Conservation (phyloP, 2,113 vertebrate genomes). For the Circaetus gallicus region DNA sequence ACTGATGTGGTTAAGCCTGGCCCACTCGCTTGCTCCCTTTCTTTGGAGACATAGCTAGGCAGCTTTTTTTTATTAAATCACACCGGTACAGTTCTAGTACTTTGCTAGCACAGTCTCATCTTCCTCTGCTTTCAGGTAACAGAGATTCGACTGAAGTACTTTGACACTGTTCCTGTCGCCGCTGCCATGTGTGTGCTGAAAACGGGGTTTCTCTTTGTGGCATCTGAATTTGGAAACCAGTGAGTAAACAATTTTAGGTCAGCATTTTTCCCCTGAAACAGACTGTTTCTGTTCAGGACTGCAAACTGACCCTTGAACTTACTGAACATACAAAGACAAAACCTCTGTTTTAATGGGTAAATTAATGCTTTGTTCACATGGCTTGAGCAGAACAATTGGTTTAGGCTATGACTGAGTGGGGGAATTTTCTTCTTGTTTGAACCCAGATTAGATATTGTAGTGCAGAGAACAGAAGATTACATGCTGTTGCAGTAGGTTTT, state of each 20-base stretch:
- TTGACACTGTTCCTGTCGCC: constrained; percentile 96
- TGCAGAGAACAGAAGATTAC: neutral
- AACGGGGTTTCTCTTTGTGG: constrained; percentile 95
- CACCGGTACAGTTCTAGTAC: neutral
- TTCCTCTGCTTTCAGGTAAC: constrained; percentile 81
- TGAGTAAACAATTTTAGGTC: constrained; percentile 71
- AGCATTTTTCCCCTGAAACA: neutral
- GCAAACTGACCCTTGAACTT: neutral
- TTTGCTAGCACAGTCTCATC: neutral
- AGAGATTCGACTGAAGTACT: constrained; percentile 97
- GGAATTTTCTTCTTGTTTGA: neutral
- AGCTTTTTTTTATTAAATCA: neutral
- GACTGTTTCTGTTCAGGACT: neutral
- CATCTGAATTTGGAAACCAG: constrained; percentile 99
- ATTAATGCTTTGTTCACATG: neutral
- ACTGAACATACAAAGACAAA: neutral
- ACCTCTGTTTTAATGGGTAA: neutral
- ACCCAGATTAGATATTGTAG: neutral
- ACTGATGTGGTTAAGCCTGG: neutral
- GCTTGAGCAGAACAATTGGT: neutral
- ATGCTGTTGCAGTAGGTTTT: neutral
- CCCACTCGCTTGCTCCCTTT: neutral
- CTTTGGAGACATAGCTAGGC: neutral
- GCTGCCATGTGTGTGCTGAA: constrained; percentile 98
- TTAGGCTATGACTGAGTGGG: neutral